These are phyloP conservation scores for Ischnus inquisitorius DNA, from an alignment of 2,888 invertebrate genomes.

Conservation along the genomic window DNA sequence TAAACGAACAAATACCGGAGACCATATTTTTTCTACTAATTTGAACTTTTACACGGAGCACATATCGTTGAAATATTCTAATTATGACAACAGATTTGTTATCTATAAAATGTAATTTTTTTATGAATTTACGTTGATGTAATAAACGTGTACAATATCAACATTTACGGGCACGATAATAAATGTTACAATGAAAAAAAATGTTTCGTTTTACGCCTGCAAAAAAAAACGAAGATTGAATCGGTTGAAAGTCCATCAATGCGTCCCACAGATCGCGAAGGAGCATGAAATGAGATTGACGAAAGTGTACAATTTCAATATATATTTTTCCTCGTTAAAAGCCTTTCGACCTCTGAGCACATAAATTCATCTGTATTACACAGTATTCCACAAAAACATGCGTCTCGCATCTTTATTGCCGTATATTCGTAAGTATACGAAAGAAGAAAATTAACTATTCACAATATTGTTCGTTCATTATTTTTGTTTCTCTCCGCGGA, in stretches of 20 bases:
- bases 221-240: neutral
- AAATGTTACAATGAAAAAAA: neutral
- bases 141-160: neutral
- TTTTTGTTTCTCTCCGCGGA: neutral
- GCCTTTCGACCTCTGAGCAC: conserved; percentile 18
- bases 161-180: conserved; percentile 1
- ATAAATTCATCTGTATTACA: conserved; percentile 34
- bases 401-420: conserved; percentile 4
- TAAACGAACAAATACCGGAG: neutral
- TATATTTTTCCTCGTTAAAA: conserved; percentile 17
- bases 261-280: neutral
- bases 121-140: neutral
- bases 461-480: conserved; percentile 51
- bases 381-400: neutral
- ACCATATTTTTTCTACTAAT: conserved; percentile 31
- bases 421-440: conserved; percentile 35
- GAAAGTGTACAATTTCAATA: neutral
- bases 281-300: neutral
- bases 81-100: conserved; percentile 1
- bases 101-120: neutral
- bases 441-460: conserved; percentile 43
- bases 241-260: too few relatives aligned
- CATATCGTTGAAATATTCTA: neutral
- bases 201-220: neutral
- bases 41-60: neutral